Evolutionary conservation across 1,140 invertebrate species (phyloP).

Genomic region (Antheraea mylitta): DNA sequence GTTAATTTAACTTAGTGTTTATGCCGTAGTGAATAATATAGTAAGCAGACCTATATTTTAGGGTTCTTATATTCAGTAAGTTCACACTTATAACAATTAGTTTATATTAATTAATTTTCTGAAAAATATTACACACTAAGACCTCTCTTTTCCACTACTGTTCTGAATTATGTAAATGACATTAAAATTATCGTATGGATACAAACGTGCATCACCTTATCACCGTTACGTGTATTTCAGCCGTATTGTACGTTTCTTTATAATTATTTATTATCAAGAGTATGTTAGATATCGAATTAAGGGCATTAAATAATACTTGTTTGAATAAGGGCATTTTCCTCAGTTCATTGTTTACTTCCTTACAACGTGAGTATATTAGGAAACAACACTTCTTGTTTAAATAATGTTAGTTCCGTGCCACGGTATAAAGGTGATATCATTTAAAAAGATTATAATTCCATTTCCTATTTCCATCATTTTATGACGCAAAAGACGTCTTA

Average conservation of each 20-base stretch:
- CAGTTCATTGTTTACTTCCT: not conserved
- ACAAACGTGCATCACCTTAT: conserved; percentile 40
- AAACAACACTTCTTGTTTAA: not conserved
- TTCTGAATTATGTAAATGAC: conserved; percentile 53
- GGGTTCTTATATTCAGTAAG: too few relatives aligned
- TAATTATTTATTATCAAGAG: conserved; percentile 44
- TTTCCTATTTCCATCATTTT: too few relatives aligned
- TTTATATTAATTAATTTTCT: too few relatives aligned
- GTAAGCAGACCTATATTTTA: too few relatives aligned
- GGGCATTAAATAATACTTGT: conserved; percentile 17
- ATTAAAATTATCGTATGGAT: conserved; percentile 33
- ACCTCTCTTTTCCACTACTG: conserved; percentile 28
- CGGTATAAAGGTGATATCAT: not conserved
- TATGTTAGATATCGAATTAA: conserved; percentile 34
- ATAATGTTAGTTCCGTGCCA: not conserved
- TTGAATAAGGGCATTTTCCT: not conserved
- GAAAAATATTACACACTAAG: conserved; percentile 1
- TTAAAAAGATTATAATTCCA: too few relatives aligned
- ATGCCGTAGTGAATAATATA: too few relatives aligned
- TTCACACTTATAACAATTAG: too few relatives aligned
- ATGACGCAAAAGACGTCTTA: too few relatives aligned
- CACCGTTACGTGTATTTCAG: conserved; percentile 31
- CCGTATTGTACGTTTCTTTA: conserved; percentile 35
- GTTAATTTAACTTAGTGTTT: too few relatives aligned
- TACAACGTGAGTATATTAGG: not conserved